These are phyloP conservation scores for Ectobius pallidus DNA, from an alignment of 2,888 invertebrate genomes.

Conservation along the genomic window DNA sequence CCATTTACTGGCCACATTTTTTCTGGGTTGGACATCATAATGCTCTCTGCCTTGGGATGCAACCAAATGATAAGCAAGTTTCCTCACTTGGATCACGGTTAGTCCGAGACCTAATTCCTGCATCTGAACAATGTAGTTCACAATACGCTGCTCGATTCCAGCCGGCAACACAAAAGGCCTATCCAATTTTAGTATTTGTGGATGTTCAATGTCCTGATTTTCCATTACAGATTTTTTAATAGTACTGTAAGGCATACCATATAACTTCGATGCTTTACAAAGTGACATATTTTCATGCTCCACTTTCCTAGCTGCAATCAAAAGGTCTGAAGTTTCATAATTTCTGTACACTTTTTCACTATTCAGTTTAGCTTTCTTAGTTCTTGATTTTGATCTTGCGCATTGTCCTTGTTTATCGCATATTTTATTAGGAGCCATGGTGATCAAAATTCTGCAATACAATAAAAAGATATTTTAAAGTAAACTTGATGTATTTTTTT, in stretches of 20 bases:
- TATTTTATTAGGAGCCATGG: too few relatives aligned
- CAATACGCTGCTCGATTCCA: background rate
- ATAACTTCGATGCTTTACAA: background rate
- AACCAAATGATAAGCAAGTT: slow-evolving; percentile 9
- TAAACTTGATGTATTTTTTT: too few relatives aligned
- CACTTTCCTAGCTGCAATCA: too few relatives aligned
- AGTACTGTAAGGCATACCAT: background rate
- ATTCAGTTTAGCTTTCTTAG: too few relatives aligned
- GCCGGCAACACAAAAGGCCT: background rate
- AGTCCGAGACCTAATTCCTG: slow-evolving; percentile 15
- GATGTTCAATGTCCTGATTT: background rate
- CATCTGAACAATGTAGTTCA: background rate
- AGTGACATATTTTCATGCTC: too few relatives aligned
- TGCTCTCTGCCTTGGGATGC: background rate
- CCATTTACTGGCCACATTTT: background rate
- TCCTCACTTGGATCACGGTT: slow-evolving; percentile 4
- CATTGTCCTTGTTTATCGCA: too few relatives aligned
- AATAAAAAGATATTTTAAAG: too few relatives aligned
- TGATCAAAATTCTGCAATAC: too few relatives aligned
- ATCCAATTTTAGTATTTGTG: background rate
- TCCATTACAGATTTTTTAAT: background rate
- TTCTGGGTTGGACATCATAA: too few relatives aligned
- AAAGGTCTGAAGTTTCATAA: too few relatives aligned
- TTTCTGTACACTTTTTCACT: too few relatives aligned
- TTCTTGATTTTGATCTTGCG: too few relatives aligned